phyloP scores from a whole-genome alignment of 2,797 vertebrate genomes.

The Falco concolor region DNA sequence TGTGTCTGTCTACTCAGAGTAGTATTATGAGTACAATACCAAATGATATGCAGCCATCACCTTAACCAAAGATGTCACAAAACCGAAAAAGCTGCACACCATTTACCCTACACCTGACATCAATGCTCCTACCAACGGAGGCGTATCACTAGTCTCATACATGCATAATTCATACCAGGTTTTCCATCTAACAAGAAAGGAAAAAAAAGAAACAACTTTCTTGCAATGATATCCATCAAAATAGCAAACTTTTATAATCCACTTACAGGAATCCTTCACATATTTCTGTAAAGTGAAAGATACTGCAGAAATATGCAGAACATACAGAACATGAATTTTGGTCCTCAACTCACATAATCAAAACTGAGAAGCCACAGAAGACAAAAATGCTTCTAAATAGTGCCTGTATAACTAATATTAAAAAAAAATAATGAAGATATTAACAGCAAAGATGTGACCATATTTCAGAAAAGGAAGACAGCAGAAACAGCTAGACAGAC shows the following conservation, averaged over 20 bases:
- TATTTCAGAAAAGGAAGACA: constrained; percentile 13
- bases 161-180: neutral
- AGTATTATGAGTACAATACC: neutral
- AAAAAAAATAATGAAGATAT: neutral
- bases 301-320: neutral
- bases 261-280: neutral
- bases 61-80: neutral
- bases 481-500: constrained; percentile 4
- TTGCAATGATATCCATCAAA: neutral
- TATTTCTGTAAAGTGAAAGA: neutral
- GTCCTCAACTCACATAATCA: neutral
- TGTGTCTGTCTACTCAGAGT: neutral
- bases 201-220: neutral
- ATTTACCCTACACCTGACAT: neutral
- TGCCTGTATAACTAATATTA: neutral
- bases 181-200: neutral
- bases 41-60: neutral
- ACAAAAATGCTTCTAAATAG: neutral
- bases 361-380: neutral
- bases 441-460: neutral
- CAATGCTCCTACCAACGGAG: neutral
- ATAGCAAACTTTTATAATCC: neutral
- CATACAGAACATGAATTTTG: neutral
- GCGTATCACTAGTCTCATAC: neutral
- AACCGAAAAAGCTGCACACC: neutral